Percentiles rank a stretch among this genome's conserved stretches.
Evolutionary conservation across 2,113 vertebrate species (phyloP).

Genomic region (Limanda limanda): DNA sequence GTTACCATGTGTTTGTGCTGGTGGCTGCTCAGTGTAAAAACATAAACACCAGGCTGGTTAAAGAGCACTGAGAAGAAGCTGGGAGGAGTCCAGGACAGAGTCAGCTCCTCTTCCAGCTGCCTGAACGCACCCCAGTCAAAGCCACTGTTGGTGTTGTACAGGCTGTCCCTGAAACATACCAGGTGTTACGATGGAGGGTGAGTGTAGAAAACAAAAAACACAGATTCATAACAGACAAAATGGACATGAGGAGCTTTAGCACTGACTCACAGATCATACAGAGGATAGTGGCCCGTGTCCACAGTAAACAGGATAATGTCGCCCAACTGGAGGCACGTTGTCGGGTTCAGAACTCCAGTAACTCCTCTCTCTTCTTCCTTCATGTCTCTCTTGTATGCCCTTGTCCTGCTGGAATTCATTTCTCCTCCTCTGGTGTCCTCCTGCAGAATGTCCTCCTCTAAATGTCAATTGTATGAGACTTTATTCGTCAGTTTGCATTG

Average conservation of each 20-base stretch:
- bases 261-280: conserved; percentile 88
- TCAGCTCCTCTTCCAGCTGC: conserved; percentile 80
- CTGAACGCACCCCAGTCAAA: conserved; percentile 92
- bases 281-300: conserved; percentile 83
- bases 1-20: conserved; percentile 87
- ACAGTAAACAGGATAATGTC: conserved; percentile 85
- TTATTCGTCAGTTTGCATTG: background rate
- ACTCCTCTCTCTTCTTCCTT: conserved; percentile 21
- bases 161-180: conserved; percentile 83
- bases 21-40: conserved; percentile 87
- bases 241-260: background rate
- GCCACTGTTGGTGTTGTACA: conserved; percentile 87
- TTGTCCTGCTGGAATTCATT: conserved; percentile 29
- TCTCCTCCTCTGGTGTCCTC: conserved; percentile 1
- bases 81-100: conserved; percentile 61
- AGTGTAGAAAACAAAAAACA: background rate
- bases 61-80: conserved; percentile 85
- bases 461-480: background rate
- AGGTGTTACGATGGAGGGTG: background rate
- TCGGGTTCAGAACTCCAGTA: conserved; percentile 88
- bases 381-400: conserved; percentile 25
- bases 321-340: conserved; percentile 78
- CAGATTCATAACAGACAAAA: background rate
- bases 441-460: conserved; percentile 32
- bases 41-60: conserved; percentile 86